Conservation (phyloP, 2,797 vertebrate genomes). For the Spatula versicolor region DNA sequence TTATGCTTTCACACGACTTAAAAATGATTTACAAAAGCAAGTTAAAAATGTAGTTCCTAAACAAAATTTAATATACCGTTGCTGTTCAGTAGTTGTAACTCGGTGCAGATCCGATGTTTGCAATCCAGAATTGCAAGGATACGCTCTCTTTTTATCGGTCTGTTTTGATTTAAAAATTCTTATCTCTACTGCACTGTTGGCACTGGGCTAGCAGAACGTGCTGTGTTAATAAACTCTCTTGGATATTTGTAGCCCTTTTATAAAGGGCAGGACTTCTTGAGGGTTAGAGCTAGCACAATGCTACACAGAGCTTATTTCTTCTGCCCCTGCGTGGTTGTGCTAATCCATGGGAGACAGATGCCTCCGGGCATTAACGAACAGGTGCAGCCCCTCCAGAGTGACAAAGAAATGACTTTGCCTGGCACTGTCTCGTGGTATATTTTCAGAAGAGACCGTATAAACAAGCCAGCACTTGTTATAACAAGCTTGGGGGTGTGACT, state of each 20-base stretch:
- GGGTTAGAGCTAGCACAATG: background rate
- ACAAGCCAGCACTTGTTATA: background rate
- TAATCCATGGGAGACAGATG: background rate
- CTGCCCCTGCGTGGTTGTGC: background rate
- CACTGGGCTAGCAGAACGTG: background rate
- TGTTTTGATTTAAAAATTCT: background rate
- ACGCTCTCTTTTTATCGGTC: background rate
- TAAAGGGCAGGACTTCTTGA: background rate
- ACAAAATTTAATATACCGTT: background rate
- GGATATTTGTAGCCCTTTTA: background rate
- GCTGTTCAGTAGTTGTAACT: background rate
- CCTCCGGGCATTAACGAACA: constrained; percentile 10
- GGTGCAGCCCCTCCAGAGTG: background rate
- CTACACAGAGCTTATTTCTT: background rate
- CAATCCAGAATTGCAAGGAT: background rate
- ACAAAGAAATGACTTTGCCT: background rate
- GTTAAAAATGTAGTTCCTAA: background rate
- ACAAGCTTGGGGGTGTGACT: background rate
- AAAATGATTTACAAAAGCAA: background rate
- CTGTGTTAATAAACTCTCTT: background rate
- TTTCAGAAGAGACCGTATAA: background rate
- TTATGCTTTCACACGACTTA: background rate
- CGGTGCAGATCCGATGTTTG: background rate
- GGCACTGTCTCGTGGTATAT: background rate
- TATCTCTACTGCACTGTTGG: background rate